Base-by-base conservation (phyloP, 2,888 invertebrate genomes). In the Corbicula japonica region DNA sequence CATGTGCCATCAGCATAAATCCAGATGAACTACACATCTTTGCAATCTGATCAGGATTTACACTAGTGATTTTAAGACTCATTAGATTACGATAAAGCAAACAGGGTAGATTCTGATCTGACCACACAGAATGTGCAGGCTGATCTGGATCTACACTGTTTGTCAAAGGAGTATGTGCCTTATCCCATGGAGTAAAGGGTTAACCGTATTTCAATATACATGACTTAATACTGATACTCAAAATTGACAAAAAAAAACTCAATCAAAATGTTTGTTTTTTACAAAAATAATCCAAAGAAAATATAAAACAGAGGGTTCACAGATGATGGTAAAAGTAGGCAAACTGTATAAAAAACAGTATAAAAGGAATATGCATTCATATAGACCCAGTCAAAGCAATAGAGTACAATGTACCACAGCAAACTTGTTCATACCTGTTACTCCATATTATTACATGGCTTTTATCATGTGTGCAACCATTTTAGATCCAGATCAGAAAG, bases 121-220 rank as follows among this genome's bases (percentile, higher is more conserved):
- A 46, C 46, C 46, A 8, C 46, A 18, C 21, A 46, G 21, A 46
- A 46, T 15, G 18, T 54, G 18, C 2, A 4, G 4, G 32, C 12
- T 5, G 12, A 30, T 32, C 28, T 54, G 54, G 15, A 54, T 54
- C 54, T 32, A 54, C 54, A 54, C 54, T 32, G 54, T 32, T 54
- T 54, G 28, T 21, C 28, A 28, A 28, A 32, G 54, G 3, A 2
- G 23, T 28, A 23, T 5, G 18, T 46, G 15, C 18, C 21, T 15
- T 28, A 28, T 30, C 32, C 32, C 30, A 54, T 2, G 18, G 18
- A 21, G 12, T 54, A n/a, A 50, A 50, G 4, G 15, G 8, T 23
- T 8, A 6, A 12, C 3, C 3, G 28, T 23, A 26, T n/a, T 18
- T 23, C 54, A 54, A 54, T 32, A 30, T 23, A 8, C 5, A 6